Percentiles rank a stretch among this genome's conserved stretches.
Conservation (phyloP, 1,140 invertebrate species). For the Elymnias hypermnestra region DNA sequence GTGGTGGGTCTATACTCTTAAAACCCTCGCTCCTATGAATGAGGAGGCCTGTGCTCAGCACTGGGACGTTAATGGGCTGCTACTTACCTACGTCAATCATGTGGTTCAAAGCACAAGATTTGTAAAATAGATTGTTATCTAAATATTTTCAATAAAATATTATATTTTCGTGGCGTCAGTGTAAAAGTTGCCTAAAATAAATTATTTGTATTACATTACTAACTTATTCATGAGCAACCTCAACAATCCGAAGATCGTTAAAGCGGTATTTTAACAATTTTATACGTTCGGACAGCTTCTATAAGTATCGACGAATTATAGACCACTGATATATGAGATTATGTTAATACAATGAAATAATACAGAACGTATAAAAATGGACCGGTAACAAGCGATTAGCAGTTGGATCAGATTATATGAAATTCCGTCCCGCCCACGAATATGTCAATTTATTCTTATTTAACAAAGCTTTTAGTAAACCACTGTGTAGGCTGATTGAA, state of each 20-base stretch:
- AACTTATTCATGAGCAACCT: slow-evolving; percentile 55
- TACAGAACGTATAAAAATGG: slow-evolving; percentile 32
- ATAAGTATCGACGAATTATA: slow-evolving; percentile 10
- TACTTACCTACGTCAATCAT: too few relatives aligned
- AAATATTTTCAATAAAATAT: too few relatives aligned
- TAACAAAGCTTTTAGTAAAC: slow-evolving; percentile 15
- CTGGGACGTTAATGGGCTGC: too few relatives aligned
- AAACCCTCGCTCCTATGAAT: too few relatives aligned
- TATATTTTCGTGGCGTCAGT: slow-evolving; percentile 12
- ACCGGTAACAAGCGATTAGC: slow-evolving; percentile 34
- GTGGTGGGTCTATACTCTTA: too few relatives aligned
- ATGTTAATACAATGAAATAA: slow-evolving; percentile 50
- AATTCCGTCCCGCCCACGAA: slow-evolving; percentile 10
- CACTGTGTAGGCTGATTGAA: slow-evolving; percentile 1
- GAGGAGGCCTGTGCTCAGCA: too few relatives aligned
- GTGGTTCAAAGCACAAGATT: too few relatives aligned
- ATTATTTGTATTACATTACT: slow-evolving; percentile 37
- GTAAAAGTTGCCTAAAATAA: slow-evolving; percentile 19
- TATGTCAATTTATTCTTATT: slow-evolving; percentile 7
- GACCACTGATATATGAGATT: slow-evolving; percentile 40
- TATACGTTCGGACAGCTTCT: slow-evolving; percentile 24
- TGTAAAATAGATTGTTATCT: too few relatives aligned
- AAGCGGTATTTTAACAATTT: slow-evolving; percentile 39
- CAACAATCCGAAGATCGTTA: slow-evolving; percentile 19
- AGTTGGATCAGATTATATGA: neutral